Base-by-base conservation (phyloP, 2,888 invertebrate species). In the Scaptomyza flava region DNA sequence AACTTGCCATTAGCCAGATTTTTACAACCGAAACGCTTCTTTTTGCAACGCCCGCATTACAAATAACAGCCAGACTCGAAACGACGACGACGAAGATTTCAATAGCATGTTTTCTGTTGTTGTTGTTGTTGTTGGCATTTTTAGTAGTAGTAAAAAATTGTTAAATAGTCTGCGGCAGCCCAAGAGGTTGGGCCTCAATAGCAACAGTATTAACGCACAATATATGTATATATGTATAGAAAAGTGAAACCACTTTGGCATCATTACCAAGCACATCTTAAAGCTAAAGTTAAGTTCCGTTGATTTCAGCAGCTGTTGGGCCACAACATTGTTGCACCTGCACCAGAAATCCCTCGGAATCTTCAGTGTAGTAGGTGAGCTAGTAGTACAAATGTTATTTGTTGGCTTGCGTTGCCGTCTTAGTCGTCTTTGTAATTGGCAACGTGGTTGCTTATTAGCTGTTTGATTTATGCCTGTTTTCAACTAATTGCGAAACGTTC, bases 1-100 rank as follows among this genome's bases (percentile, higher is more conserved):
- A 88, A 81, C 89, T 84, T 84, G 83, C 82, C 85, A 84, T 88
- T 84, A 84, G 83, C 85, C 85, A 84, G 89, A 83, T 84, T 84
- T 41, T 84, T 88, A 84, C 83, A 84, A 59, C 83, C 38, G 14
- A 38, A 36, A 81, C 64, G 89, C 87, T 84, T 88, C 83, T 79
- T 87, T 41, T 17, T 70, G 87, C 82, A 81, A 87, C 82, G 82
- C 82, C 82, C 82, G 82, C 82, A 82, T 82, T 86, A 86, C 82
- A 87, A 82, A 81, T 83, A 84, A 75, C 85, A 84, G 58, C 41
- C 78, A 41, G 51, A 65, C 64, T 59, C 50, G 57, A 6, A n/a
- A 41, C 62, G 64, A 60, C 68, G 52, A 27, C 27, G 27, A 14
- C 2, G 14, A 14, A 72, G 67, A 80, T 73, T 63, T 61, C 58